Evolutionary conservation across 1,140 invertebrate species (phyloP).

Genomic region (Arion vulgaris): DNA sequence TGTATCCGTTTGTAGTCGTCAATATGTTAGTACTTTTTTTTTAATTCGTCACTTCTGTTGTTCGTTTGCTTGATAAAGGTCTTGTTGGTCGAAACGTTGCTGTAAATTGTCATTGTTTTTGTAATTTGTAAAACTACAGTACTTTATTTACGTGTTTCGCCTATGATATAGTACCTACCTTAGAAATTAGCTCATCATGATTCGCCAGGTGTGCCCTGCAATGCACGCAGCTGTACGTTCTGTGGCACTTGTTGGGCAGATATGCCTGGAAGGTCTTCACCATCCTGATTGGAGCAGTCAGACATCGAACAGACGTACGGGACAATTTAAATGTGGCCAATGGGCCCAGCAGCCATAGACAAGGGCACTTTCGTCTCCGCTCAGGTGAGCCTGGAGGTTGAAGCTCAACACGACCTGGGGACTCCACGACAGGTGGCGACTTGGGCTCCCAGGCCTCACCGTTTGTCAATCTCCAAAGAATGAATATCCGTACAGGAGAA

Average conservation of each 20-base stretch:
- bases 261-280: slow-evolving; percentile 99
- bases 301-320: slow-evolving; percentile 47
- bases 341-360: slow-evolving; percentile 42
- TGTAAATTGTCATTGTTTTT: no score
- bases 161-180: slow-evolving; percentile 78
- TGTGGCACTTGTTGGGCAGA: slow-evolving; percentile 93
- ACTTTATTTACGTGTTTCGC: no score
- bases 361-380: slow-evolving; percentile 37
- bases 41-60: no score
- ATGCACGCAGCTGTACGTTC: slow-evolving; percentile 99
- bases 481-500: no score
- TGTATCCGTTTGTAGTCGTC: no score
- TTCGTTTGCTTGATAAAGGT: no score
- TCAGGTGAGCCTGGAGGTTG: slow-evolving; percentile 5
- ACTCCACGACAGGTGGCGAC: slow-evolving; percentile 10
- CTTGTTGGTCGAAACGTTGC: no score
- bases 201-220: slow-evolving; percentile 99
- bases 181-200: slow-evolving; percentile 99
- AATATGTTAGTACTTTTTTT: no score
- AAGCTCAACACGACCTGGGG: not conserved
- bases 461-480: no score
- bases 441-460: not conserved
- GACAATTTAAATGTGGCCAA: slow-evolving; percentile 35
- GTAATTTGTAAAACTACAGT: no score
- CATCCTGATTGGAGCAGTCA: slow-evolving; percentile 74